phyloP scores from a whole-genome alignment of 2,113 vertebrate genomes.

The Nesoenas mayeri region DNA sequence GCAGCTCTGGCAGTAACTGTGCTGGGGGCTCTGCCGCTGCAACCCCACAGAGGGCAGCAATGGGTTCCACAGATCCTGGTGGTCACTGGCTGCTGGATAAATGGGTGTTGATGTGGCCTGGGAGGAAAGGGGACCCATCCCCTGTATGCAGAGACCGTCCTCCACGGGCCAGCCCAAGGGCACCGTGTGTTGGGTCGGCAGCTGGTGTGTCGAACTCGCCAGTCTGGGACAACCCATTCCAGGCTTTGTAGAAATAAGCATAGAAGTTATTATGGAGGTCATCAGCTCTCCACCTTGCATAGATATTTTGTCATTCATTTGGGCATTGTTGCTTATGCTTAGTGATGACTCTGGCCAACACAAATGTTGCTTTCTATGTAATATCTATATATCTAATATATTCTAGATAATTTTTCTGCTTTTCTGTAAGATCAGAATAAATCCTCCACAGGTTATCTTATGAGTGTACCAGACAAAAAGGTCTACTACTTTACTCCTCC shows the following conservation, averaged over 20 bases:
- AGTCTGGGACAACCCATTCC: neutral
- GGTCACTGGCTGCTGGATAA: neutral
- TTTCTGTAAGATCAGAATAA: neutral
- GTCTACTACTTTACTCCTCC: neutral
- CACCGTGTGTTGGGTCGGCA: rapidly evolving
- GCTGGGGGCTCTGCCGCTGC: rapidly evolving
- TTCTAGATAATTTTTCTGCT: neutral
- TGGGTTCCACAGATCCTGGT: neutral
- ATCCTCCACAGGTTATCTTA: neutral
- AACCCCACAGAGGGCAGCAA: rapidly evolving
- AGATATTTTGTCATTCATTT: neutral
- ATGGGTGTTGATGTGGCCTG: neutral
- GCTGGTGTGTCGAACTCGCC: rapidly evolving
- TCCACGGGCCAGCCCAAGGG: neutral
- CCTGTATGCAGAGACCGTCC: too few species aligned
- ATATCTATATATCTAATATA: neutral
- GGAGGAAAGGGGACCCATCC: neutral
- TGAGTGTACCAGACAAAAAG: neutral
- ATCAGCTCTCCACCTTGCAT: neutral
- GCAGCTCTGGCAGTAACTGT: neutral
- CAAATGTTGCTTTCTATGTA: neutral
- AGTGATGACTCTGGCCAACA: neutral
- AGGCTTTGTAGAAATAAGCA: neutral
- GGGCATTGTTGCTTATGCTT: neutral
- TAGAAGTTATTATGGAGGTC: neutral